Evolutionary conservation across 2,888 invertebrate genomes (phyloP), one percentile per base, ranked within the genome.

Genomic region (Kuschelorhynchus macadamiae): DNA sequence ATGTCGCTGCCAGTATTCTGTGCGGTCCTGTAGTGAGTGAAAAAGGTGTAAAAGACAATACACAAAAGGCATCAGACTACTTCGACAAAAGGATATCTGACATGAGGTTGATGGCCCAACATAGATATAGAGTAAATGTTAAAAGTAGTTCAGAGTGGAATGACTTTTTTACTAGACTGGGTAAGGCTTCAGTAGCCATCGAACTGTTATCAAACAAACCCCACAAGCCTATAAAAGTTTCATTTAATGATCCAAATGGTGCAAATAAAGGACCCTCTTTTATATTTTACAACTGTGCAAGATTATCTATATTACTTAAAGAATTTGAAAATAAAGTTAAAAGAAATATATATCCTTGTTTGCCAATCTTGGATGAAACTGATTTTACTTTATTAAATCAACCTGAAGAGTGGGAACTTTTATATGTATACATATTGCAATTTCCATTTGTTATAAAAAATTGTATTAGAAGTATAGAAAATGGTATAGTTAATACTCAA

Each of bases 201-300:
- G 92, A 93, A 78, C 80, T 93, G 67, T 79, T 92, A 7, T 88
- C 91, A 76, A 87, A 88, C 1, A 91, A 89, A 73, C 88, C 89
- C 0, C 87, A 86, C 70, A 87, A 88, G 56, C 83, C 89, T 11
- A 85, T 88, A 16, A 86, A 88, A 75, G 85, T 91, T 12, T 85
- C 71, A n/a, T 61, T 76, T 21, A 74, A 75, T 72, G 72, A 78
- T 73, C 56, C 76, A 39, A 74, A 73, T 59, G 70, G 72, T 21
- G 69, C 75, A 4, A 76, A 78, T 67, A 79, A 78, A 76, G 92
- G 91, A 55, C 90, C 91, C 32, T 85, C 90, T 20, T 94, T 93
- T 81, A 87, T 93, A 63, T 83, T 94, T 21, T 94, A 94, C 81
- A 94, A 94, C 79, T 90, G 90, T 79, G 92, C 92, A 0, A 87